Conservation (phyloP, 2,888 invertebrate genomes). For the Pseudococcus longispinus region DNA sequence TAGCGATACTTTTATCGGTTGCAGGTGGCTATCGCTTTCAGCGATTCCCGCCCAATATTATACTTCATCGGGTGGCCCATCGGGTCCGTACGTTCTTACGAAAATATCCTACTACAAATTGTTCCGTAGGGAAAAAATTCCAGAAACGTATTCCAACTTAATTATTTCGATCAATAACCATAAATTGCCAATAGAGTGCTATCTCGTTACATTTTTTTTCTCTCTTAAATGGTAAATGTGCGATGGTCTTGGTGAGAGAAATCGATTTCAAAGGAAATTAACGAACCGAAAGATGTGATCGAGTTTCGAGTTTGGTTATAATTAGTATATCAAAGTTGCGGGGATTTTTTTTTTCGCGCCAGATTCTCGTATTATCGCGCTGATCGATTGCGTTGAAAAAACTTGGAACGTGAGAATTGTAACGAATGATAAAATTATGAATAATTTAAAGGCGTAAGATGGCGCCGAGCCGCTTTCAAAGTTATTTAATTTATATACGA, state of each 20-base stretch:
- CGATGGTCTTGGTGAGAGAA: not conserved
- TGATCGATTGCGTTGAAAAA: not conserved
- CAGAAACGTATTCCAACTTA: constrained; percentile 39
- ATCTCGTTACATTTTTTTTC: constrained; percentile 30
- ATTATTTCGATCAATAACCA: constrained; percentile 54
- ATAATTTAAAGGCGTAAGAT: not conserved
- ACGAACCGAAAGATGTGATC: constrained; percentile 1
- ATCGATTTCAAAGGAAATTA: constrained; percentile 30
- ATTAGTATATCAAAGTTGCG: not conserved
- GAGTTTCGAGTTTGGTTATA: constrained; percentile 16
- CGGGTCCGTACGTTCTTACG: not conserved
- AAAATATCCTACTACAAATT: constrained; percentile 25
- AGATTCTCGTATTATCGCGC: not conserved
- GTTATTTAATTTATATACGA: not conserved
- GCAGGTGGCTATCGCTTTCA: constrained; percentile 53
- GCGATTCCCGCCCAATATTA: constrained; percentile 48
- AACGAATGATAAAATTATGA: constrained; percentile 23
- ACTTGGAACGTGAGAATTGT: not conserved
- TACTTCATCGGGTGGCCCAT: constrained; percentile 25
- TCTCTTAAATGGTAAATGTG: not conserved
- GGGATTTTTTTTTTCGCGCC: not conserved
- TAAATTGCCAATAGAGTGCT: constrained; percentile 43
- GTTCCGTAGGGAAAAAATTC: constrained; percentile 38
- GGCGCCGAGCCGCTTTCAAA: not conserved
- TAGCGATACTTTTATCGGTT: constrained; percentile 53